Base-by-base conservation (phyloP, 2,888 invertebrate genomes). In the Aphidius colemani region DNA sequence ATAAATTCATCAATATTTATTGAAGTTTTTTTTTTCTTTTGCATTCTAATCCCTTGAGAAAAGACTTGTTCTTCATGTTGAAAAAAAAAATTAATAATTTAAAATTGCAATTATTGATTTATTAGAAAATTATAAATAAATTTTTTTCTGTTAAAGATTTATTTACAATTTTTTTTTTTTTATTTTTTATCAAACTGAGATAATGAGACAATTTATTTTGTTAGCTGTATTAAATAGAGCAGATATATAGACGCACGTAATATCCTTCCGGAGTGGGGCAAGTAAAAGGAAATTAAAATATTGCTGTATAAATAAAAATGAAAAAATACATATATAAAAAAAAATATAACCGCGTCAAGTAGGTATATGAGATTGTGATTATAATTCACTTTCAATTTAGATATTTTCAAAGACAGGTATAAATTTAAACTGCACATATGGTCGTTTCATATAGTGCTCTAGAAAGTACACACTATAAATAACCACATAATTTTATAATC, bases 301-400 rank as follows among this genome's bases (percentile, higher is more conserved):
- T 48, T 18, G n/a, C 57, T 7, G 39, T 7, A 18, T 10, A 30
- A 7, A 39, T 45, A 56, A 56, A 56, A 18, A 18, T 18, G 2
- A 18, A 18, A 18, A 18, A 18, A 18, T 3, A 18, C 2, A 18
- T 18, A 3, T 18, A 18, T 30, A 30, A 30, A 30, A 30, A 30
- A 30, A 30, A 30, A 30, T 30, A 30, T 49, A 13, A 58, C 13
- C 39, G 39, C 53, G 11, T 8, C 13, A 30, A n/a, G 48, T 18
- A 43, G 3, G 5, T 30, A 30, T 30, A 30, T 30, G 30, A 30
- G 51, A 63, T 66, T 50, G 61, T 59, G 56, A 65, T 60, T 63
- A 65, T 65, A 66, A 68, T 68, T 65, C 66, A 68, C 66, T 66
- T 68, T 66, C 68, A 61, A 66, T 68, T 68, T 61, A 43, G 65